A percentile compares a stretch with the other conserved stretches of the same genome.
These are phyloP conservation scores for Tetrapedia diversipes DNA, from an alignment of 2,888 invertebrate species.

Conservation along the genomic window DNA sequence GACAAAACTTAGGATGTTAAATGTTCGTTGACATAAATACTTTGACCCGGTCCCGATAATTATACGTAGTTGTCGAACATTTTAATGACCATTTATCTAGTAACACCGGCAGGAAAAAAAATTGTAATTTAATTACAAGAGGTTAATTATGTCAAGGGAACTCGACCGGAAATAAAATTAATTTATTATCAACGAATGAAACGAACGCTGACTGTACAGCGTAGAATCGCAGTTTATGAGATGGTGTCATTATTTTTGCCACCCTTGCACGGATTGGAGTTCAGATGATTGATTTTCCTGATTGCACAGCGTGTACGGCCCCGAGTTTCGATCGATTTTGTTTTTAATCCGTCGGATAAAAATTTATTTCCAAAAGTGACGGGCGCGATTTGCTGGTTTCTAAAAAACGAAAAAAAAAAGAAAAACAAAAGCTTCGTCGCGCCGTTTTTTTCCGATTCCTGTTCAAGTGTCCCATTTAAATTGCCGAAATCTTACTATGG, in stretches of 20 bases:
- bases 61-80: not conserved
- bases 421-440: no score
- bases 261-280: slow-evolving; percentile 13
- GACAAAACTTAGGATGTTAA: no score
- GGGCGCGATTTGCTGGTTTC: not conserved
- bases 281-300: slow-evolving; percentile 33
- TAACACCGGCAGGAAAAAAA: no score
- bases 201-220: slow-evolving; percentile 1
- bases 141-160: not conserved
- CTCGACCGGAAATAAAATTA: slow-evolving; percentile 16
- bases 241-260: slow-evolving; percentile 21
- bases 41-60: no score
- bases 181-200: slow-evolving; percentile 8
- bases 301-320: slow-evolving; percentile 28
- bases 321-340: slow-evolving; percentile 16
- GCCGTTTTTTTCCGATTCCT: no score
- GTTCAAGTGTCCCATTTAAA: no score
- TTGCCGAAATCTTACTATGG: no score
- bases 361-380: slow-evolving; percentile 37
- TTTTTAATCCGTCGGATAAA: slow-evolving; percentile 20
- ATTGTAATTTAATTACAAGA: no score
- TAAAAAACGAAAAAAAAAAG: not conserved
- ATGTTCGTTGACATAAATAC: no score
- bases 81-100: no score
- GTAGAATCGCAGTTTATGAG: slow-evolving; percentile 27